Evolutionary conservation across 2,888 invertebrate species (phyloP).

Genomic region (Ommatoiulus sabulosus): DNA sequence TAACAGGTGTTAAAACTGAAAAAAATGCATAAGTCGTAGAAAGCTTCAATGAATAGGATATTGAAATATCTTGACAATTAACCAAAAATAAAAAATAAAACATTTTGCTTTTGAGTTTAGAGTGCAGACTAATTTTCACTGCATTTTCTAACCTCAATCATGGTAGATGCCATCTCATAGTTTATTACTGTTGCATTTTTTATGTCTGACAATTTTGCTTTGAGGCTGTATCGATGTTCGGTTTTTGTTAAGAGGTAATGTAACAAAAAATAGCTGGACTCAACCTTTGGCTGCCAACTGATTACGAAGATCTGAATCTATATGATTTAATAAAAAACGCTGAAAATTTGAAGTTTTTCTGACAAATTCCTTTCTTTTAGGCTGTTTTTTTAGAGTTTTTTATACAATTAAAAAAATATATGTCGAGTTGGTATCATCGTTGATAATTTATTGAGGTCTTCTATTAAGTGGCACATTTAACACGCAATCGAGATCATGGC

Average conservation of each 20-base stretch:
- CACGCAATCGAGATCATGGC: neutral
- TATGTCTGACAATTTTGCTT: neutral
- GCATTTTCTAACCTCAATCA: neutral
- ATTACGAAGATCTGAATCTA: neutral
- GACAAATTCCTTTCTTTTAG: neutral
- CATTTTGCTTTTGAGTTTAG: neutral
- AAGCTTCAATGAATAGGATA: too few relatives aligned
- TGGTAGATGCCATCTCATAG: neutral
- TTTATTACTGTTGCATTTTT: neutral
- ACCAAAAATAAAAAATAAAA: neutral
- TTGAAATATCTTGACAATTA: neutral
- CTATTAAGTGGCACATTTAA: neutral
- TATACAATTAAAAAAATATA: neutral
- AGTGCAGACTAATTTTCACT: neutral
- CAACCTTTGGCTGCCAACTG: neutral
- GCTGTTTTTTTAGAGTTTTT: neutral
- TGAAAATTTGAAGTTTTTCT: neutral
- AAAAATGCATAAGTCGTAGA: too few relatives aligned
- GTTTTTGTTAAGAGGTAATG: neutral
- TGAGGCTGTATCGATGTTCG: neutral
- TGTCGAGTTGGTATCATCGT: neutral
- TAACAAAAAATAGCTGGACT: neutral
- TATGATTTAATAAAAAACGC: neutral
- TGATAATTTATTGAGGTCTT: slow-evolving; percentile 12
- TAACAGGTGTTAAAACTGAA: too few relatives aligned